These are phyloP conservation scores for Hymenochirus boettgeri DNA, from an alignment of 2,113 vertebrate species.

Conservation along the genomic window DNA sequence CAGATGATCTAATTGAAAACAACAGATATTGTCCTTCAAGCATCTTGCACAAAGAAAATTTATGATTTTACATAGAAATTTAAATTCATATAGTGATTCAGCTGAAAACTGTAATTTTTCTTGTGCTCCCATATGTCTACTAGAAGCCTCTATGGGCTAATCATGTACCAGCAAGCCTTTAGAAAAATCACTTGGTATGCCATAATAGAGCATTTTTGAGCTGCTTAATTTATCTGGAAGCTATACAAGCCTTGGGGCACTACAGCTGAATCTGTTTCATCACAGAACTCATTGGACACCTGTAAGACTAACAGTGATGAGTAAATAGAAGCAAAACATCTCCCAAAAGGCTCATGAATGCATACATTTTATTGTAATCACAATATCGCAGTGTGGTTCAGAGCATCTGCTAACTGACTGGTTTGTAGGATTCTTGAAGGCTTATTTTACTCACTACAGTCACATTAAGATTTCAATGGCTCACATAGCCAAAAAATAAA, in stretches of 20 bases:
- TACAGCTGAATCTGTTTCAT: slow-evolving; percentile 30
- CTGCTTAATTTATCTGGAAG: slow-evolving; percentile 31
- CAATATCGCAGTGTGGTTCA: slow-evolving; percentile 9
- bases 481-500: background rate
- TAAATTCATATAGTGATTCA: slow-evolving; percentile 17
- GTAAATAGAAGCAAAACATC: slow-evolving; percentile 11
- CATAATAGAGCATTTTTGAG: slow-evolving; percentile 7
- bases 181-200: slow-evolving; percentile 25
- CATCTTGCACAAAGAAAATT: background rate
- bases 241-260: slow-evolving; percentile 10
- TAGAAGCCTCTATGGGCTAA: slow-evolving; percentile 30
- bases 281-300: slow-evolving; percentile 24
- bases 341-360: slow-evolving; percentile 10
- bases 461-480: background rate
- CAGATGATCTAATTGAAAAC: no score
- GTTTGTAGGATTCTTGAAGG: slow-evolving; percentile 18
- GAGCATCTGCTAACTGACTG: slow-evolving; percentile 12
- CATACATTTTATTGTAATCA: slow-evolving; percentile 15
- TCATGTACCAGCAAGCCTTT: slow-evolving; percentile 25
- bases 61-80: background rate
- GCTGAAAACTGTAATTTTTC: slow-evolving; percentile 1
- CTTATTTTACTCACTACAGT: background rate
- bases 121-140: slow-evolving; percentile 21
- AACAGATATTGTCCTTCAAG: no score
- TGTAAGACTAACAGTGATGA: slow-evolving; percentile 20